phyloP scores from a whole-genome alignment of 2,888 invertebrate species.

The Volucella inflata region DNA sequence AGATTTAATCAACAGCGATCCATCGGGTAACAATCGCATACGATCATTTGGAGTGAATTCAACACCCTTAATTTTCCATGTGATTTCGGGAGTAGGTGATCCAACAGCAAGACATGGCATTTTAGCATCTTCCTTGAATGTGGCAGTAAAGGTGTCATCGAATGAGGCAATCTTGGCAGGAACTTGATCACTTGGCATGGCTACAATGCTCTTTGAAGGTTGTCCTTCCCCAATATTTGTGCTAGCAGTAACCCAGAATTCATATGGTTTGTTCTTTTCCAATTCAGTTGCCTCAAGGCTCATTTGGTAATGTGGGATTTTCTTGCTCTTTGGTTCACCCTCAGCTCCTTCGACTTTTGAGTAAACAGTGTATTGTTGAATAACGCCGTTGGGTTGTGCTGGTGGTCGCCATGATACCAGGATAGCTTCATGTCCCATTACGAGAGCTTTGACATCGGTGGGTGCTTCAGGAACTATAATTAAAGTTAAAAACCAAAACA shows the following conservation, averaged over 20 bases:
- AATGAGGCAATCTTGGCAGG: slow-evolving; percentile 98
- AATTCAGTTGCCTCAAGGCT: slow-evolving; percentile 94
- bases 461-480: slow-evolving; percentile 95
- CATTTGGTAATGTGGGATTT: slow-evolving; percentile 92
- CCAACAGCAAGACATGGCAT: slow-evolving; percentile 96
- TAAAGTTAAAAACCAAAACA: slow-evolving; percentile 51
- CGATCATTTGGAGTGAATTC: slow-evolving; percentile 92
- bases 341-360: slow-evolving; percentile 89
- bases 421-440: slow-evolving; percentile 95
- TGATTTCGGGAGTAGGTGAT: slow-evolving; percentile 93
- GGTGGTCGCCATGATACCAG: slow-evolving; percentile 97
- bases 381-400: slow-evolving; percentile 95
- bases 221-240: slow-evolving; percentile 97
- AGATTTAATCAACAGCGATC: slow-evolving; percentile 94
- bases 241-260: slow-evolving; percentile 97
- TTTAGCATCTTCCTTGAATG: slow-evolving; percentile 95
- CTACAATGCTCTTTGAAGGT: slow-evolving; percentile 93
- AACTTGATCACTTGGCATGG: slow-evolving; percentile 91
- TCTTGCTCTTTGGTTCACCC: slow-evolving; percentile 89
- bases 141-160: slow-evolving; percentile 95
- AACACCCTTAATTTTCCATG: slow-evolving; percentile 94
- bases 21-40: slow-evolving; percentile 93
- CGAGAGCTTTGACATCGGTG: slow-evolving; percentile 95
- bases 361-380: slow-evolving; percentile 96
- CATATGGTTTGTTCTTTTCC: slow-evolving; percentile 92